These are phyloP conservation scores for Euwallacea similis DNA, from an alignment of 1,140 invertebrate species.

Conservation along the genomic window DNA sequence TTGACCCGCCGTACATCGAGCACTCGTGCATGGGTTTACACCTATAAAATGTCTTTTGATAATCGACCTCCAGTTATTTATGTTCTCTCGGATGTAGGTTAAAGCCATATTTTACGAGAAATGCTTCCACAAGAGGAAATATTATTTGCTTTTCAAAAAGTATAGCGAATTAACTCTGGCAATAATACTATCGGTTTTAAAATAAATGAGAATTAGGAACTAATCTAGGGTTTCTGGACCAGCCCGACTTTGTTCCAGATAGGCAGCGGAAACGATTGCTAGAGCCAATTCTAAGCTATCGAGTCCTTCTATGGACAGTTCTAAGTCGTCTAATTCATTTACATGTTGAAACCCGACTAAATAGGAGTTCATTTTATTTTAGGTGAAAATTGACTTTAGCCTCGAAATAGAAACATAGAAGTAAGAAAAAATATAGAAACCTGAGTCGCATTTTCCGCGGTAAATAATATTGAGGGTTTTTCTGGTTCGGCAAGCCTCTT, in stretches of 20 bases:
- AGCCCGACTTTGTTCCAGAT: not conserved
- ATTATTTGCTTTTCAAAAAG: not conserved
- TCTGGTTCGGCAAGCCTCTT: slow-evolving; percentile 73
- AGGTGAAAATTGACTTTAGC: no score
- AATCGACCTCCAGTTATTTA: slow-evolving; percentile 6
- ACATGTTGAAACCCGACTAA: no score
- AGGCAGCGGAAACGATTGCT: slow-evolving; percentile 13
- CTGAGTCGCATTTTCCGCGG: slow-evolving; percentile 75
- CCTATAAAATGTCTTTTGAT: slow-evolving; percentile 57
- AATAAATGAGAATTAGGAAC: slow-evolving; percentile 7
- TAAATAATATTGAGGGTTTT: slow-evolving; percentile 76
- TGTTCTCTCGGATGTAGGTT: not conserved
- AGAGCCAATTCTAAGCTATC: slow-evolving; percentile 27
- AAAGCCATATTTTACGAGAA: not conserved
- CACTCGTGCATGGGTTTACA: slow-evolving; percentile 77
- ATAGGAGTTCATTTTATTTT: no score
- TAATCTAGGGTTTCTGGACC: not conserved
- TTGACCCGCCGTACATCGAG: slow-evolving; percentile 72
- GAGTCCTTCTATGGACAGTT: not conserved
- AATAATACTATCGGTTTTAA: not conserved
- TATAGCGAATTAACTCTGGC: not conserved
- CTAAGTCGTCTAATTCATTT: not conserved
- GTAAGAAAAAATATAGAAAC: slow-evolving; percentile 54
- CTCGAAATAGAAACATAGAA: no score
- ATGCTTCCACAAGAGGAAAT: not conserved